phyloP scores from a whole-genome alignment of 2,113 vertebrate genomes.

The Microcebus lehilahytsara region DNA sequence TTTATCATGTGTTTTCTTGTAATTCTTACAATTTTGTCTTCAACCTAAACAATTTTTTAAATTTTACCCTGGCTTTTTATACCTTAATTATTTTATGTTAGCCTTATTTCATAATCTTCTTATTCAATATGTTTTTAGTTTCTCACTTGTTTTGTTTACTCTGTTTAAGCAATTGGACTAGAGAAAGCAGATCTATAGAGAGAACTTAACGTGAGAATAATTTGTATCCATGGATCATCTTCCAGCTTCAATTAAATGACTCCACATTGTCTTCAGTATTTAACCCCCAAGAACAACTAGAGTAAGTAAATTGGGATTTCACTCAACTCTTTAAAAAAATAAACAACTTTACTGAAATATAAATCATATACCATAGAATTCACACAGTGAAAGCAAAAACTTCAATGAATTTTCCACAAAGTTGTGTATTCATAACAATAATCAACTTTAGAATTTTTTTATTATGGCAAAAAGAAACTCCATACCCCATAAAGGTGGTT shows the following conservation, averaged over 20 bases:
- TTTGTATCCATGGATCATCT: neutral
- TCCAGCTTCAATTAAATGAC: neutral
- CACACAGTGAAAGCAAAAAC: neutral
- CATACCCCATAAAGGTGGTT: neutral
- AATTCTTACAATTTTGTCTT: neutral
- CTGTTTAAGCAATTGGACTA: neutral
- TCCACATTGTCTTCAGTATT: neutral
- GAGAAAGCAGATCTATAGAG: neutral
- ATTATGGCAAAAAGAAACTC: neutral
- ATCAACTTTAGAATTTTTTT: neutral
- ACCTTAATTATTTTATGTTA: neutral
- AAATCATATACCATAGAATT: neutral
- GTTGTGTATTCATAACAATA: neutral
- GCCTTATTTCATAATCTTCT: neutral
- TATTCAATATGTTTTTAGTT: neutral
- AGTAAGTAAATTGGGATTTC: neutral
- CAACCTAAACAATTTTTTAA: neutral
- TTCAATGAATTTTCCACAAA: neutral
- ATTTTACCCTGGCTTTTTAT: neutral
- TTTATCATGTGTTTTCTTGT: neutral
- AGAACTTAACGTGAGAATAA: neutral
- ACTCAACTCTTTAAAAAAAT: neutral
- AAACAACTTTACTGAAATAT: neutral
- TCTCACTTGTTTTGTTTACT: neutral
- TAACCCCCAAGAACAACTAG: neutral